A percentile compares a stretch with the other conserved stretches of the same genome.
These are phyloP conservation scores for Lutjanus argentimaculatus DNA, from an alignment of 2,797 vertebrate species.

Conservation along the genomic window DNA sequence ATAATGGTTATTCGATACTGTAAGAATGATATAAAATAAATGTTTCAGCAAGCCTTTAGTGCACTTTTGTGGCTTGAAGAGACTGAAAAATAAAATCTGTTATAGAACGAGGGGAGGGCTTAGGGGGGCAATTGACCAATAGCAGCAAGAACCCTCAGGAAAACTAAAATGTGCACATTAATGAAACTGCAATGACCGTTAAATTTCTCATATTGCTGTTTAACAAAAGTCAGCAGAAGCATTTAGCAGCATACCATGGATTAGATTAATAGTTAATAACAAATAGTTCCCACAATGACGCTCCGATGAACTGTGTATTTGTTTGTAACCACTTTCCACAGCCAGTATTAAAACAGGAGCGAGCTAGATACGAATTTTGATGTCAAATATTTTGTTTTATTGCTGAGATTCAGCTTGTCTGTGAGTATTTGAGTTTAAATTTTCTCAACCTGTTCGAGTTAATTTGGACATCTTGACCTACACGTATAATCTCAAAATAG, in stretches of 20 bases:
- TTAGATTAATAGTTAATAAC: neutral
- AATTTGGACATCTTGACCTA: neutral
- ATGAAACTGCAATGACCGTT: neutral
- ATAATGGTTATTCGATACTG: neutral
- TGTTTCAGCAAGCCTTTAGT: neutral
- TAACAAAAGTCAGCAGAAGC: neutral
- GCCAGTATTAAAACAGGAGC: neutral
- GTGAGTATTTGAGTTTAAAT: neutral
- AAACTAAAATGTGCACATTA: conserved; percentile 7
- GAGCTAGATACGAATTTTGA: too few species aligned
- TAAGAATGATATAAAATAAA: neutral
- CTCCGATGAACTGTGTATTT: neutral
- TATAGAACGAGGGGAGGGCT: neutral
- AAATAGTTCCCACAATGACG: neutral
- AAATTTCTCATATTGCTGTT: neutral
- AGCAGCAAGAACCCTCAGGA: neutral
- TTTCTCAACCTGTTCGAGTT: accelerated
- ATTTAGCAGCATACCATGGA: neutral
- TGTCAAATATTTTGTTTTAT: neutral
- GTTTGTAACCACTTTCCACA: neutral
- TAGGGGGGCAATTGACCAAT: neutral
- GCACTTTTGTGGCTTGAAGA: neutral
- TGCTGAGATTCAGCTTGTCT: neutral
- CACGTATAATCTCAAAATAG: neutral
- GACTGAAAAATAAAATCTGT: neutral